Evolutionary conservation across 2,113 vertebrate genomes (phyloP), one percentile per base, ranked within the genome.

Genomic region (Grantiella picta): DNA sequence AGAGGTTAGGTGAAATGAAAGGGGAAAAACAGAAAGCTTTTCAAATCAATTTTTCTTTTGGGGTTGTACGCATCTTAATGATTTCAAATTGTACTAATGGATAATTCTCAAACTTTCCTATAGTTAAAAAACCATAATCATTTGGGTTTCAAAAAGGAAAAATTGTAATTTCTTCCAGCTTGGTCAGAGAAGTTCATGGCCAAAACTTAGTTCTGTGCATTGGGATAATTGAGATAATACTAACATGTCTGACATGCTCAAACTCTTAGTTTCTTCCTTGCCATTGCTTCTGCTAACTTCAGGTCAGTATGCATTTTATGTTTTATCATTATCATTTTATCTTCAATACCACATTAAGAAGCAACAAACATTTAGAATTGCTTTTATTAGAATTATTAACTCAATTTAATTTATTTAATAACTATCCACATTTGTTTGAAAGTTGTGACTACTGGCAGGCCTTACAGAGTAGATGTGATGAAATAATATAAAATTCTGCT

Each of bases 1-100:
- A 82, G 50, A 47, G 3, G 4, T 40, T n/a, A 57, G 6, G 8
- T 81, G 36, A 78, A 86, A 63, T 29, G 1, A 15, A 45, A 53
- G 3, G 5, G 36, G 17, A 63, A 75, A 81, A 75, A 13, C 3
- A 29, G 22, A 78, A 53, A 79, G 5, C 1, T 69, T 59, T 82
- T 60, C 16, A 56, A 60, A 54, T 16, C 1, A 40, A 20, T 64
- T 85, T 76, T 5, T 80, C 15, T 56, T 94, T 65, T n/a, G 27
- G 12, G 2, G 5, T 14, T 44, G 4, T 12, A 4, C 4, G 3
- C 0, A 0, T 22, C 9, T 47, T 27, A 45, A 10, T 57, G 9
- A 47, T 69, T 72, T 89, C 4, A 61, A 57, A 40, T 33, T 64
- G 5, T 49, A 56, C 4, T 60, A 60, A 82, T 25, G 11, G 10